A percentile compares a stretch with the other conserved stretches of the same genome.
Conservation (phyloP, 2,888 invertebrate genomes). For the Drosophila monieri region DNA sequence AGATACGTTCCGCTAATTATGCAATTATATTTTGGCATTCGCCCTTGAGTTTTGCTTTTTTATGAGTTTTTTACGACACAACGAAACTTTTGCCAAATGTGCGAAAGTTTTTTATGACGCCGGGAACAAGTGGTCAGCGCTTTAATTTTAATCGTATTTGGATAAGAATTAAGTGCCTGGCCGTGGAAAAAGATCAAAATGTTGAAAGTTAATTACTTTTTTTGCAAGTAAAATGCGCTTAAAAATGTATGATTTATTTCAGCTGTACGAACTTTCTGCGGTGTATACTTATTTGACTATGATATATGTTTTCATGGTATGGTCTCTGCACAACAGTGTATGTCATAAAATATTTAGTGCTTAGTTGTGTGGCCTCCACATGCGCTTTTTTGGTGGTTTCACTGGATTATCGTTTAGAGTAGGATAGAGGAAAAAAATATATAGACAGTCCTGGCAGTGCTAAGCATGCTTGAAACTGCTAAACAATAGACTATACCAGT, state of each 20-base stretch:
- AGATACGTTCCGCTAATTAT: conserved; percentile 63
- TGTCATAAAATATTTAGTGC: conserved; percentile 72
- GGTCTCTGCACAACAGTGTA: conserved; percentile 27
- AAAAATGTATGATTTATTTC: neutral
- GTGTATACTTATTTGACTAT: conserved; percentile 5
- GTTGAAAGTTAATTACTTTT: conserved; percentile 39
- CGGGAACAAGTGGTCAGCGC: conserved; percentile 42
- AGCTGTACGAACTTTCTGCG: neutral
- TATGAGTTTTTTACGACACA: conserved; percentile 47
- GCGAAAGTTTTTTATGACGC: conserved; percentile 46
- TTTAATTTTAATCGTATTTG: conserved; percentile 67
- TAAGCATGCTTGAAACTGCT: conserved; percentile 68
- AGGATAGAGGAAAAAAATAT: conserved; percentile 45
- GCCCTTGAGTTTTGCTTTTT: conserved; percentile 18
- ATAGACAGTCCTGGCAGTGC: conserved; percentile 43
- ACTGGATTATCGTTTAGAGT: conserved; percentile 14
- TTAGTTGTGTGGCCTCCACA: conserved; percentile 54
- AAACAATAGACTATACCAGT: conserved; percentile 56
- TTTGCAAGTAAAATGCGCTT: conserved; percentile 10
- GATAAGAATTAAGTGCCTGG: conserved; percentile 60
- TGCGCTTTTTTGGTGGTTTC: conserved; percentile 29
- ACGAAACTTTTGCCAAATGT: conserved; percentile 32
- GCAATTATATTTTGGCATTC: conserved; percentile 54
- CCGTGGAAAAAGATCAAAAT: conserved; percentile 6
- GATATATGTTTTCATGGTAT: conserved; percentile 15